Evolutionary conservation across 2,888 invertebrate species (phyloP), one percentile per base, ranked within the genome.

Genomic region (Sesia bembeciformis): DNA sequence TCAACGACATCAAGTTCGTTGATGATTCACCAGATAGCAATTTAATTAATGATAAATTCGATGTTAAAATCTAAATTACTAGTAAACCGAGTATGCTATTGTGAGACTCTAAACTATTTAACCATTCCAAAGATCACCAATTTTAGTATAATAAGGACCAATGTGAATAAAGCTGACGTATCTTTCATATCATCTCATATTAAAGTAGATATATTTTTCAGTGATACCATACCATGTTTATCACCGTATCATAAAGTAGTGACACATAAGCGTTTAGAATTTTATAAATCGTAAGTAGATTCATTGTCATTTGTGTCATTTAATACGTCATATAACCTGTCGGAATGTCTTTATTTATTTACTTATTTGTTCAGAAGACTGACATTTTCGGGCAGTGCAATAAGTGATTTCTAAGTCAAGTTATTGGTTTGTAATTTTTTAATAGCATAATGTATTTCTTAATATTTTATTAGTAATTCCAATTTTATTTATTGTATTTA

Each of bases 301-400:
- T 23, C 23, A 23, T 23, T 23, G 23, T 23, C 23, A 23, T 23
- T 23, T 23, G 23, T 23, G 23, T 23, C 23, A 23, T 23, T 23
- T 23, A 23, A 23, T 2, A 23, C 23, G 23, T 23, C 2, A 23
- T 1, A 23, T 23, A 23, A 23, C 2, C 23, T 23, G 23, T 23
- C 23, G 1, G 23, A 23, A 23, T 23, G 23, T 23, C 23, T 23
- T 23, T 23, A 23, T 23, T 23, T 23, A 23, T 23, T 23, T 23
- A 23, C 23, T 23, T 23, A 46, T 46, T n/a, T 46, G 46, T 69
- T 75, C 71, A 68, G 70, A 81, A 83, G 86, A 85, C 86, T 84
- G 84, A 85, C 70, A 61, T 65, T 64, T 67, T 72, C 72, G 88
- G 88, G 88, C 76, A 77, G 88, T 88, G 88, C 88, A 88, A 88